Evolutionary conservation across 1,140 invertebrate genomes (phyloP), one percentile per base, ranked within the genome.

Genomic region (Pogonomyrmex barbatus): DNA sequence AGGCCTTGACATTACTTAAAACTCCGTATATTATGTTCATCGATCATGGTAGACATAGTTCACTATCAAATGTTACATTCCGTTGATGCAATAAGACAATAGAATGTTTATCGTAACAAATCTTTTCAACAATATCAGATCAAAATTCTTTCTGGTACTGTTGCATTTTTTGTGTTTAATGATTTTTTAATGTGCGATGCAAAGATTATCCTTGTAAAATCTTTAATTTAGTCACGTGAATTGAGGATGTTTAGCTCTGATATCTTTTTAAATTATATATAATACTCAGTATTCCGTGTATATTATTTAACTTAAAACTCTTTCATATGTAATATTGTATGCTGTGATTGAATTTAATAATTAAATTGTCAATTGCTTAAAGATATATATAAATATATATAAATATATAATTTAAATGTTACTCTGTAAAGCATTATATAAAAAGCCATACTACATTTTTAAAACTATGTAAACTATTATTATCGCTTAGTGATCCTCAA

Each of bases 291-390:
- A 79, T 90, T 90, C 45, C 62, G 36, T 89, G 85, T 87, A 77
- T 45, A 89, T 87, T 76, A 63, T 81, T 89, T 75, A 89, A 87
- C 58, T 83, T 71, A 87, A 78, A 84, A 6, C 39, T 83, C 54
- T 65, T 87, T 79, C 60, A 83, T 85, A 42, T 56, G 75, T 89
- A 85, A 81, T 65, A 75, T 90, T 85, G 68, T 87, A 90, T 54
- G 47, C 88, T 89, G 88, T 90, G 85, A 87, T 90, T 90, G 60
- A 75, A 89, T 90, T 87, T 89, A 89, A 89, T 82, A 87, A 89
- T 87, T 90, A 89, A 89, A 77, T 89, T 89, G 85, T 90, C 85
- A 90, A 90, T 90, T 90, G 68, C 78, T 85, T 76, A 65, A 79
- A 58, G 71, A 79, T 79, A 89, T 86, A 67, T 75, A 89, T 89